These are phyloP conservation scores for Balaeniceps rex DNA, from an alignment of 2,113 vertebrate genomes.

Conservation along the genomic window DNA sequence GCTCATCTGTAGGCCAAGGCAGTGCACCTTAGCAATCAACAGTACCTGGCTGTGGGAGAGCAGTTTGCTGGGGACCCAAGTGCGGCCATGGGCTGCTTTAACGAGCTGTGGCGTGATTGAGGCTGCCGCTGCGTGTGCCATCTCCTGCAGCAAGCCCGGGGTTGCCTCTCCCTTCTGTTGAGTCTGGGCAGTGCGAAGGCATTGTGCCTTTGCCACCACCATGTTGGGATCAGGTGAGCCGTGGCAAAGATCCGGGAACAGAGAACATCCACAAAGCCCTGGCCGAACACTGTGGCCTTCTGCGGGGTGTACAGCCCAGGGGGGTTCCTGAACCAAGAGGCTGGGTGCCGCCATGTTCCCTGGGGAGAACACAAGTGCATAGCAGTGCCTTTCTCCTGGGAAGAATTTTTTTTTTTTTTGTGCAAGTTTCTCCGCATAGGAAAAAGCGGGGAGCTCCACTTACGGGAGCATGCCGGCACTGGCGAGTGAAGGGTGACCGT, in stretches of 20 bases:
- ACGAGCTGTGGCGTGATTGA: background rate
- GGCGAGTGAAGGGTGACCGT: fast-evolving
- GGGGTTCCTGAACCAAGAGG: background rate
- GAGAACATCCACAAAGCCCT: fast-evolving
- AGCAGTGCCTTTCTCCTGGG: fast-evolving
- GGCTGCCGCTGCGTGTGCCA: fast-evolving
- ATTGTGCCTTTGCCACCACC: background rate
- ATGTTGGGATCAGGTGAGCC: fast-evolving
- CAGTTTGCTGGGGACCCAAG: background rate
- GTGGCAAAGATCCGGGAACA: fast-evolving
- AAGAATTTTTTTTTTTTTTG: fast-evolving
- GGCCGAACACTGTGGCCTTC: background rate
- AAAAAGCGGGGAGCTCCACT: background rate
- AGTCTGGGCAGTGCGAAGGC: fast-evolving
- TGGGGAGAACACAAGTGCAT: fast-evolving
- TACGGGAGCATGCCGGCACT: fast-evolving
- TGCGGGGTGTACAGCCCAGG: fast-evolving
- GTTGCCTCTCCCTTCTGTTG: background rate
- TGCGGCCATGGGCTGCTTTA: background rate
- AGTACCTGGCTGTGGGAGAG: background rate
- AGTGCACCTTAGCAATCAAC: background rate
- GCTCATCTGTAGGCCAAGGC: background rate
- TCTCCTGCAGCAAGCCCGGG: background rate
- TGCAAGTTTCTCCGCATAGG: fast-evolving
- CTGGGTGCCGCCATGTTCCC: fast-evolving